These are phyloP conservation scores for Hipparchia semele DNA, from an alignment of 2,888 invertebrate species.

Conservation along the genomic window DNA sequence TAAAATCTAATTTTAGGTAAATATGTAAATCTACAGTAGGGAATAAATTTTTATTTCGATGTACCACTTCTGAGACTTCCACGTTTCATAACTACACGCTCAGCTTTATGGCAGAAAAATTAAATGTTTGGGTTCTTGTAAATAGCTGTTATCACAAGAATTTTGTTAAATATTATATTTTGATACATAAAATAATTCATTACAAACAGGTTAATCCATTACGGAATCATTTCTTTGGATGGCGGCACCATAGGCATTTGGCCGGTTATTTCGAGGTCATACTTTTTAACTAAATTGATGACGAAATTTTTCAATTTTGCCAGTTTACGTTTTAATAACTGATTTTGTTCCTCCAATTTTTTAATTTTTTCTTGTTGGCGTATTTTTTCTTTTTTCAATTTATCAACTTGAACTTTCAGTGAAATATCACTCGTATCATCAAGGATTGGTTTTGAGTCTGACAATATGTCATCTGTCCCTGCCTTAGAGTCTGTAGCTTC, in stretches of 20 bases:
- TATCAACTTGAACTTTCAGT: conserved; percentile 1
- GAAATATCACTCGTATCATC: background rate
- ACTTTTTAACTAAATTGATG: conserved; percentile 13
- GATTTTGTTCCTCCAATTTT: conserved; percentile 7
- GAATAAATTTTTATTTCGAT: background rate
- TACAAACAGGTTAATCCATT: background rate
- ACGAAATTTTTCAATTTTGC: conserved; percentile 14
- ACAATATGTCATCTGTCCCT: background rate
- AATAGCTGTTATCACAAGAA: no score
- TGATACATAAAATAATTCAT: no score
- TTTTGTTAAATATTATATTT: no score
- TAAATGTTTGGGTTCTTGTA: background rate
- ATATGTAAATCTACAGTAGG: background rate
- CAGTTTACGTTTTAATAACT: conserved; percentile 6
- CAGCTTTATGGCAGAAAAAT: background rate
- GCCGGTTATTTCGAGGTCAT: conserved; percentile 12
- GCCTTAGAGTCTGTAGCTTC: background rate
- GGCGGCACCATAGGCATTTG: background rate
- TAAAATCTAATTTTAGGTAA: no score
- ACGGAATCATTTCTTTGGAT: background rate
- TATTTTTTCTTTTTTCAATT: background rate
- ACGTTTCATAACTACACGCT: background rate
- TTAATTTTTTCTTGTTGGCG: conserved; percentile 4
- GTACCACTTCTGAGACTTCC: no score
- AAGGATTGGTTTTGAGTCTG: background rate